These are phyloP conservation scores for Microplitis demolitor DNA, from an alignment of 1,140 invertebrate species.

Conservation along the genomic window DNA sequence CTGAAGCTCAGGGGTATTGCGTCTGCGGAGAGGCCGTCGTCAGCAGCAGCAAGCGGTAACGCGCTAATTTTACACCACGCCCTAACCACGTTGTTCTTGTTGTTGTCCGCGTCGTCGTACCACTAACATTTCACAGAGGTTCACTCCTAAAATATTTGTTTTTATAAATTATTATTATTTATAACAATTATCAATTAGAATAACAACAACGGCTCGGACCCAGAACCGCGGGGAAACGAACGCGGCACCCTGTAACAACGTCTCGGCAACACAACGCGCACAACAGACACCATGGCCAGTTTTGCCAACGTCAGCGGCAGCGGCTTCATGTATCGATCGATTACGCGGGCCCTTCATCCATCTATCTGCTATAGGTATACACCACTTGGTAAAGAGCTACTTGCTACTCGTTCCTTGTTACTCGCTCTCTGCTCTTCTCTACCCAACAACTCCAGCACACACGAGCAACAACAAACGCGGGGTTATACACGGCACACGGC, in stretches of 20 bases:
- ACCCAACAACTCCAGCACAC: neutral
- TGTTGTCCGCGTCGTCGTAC: too few species aligned
- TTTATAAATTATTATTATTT: neutral
- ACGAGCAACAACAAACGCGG: conserved; percentile 36
- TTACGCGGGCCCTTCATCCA: conserved; percentile 44
- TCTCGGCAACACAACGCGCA: conserved; percentile 36
- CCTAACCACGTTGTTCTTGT: conserved; percentile 26
- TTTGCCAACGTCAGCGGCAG: conserved; percentile 7
- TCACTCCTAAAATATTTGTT: too few species aligned
- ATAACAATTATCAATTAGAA: neutral
- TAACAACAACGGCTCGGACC: neutral
- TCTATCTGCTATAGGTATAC: neutral
- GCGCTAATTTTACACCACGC: conserved; percentile 40
- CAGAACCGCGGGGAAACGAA: neutral
- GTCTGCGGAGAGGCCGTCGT: conserved; percentile 40
- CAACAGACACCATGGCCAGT: conserved; percentile 33
- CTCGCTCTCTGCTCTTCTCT: neutral
- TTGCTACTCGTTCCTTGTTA: neutral
- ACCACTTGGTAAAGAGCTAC: neutral
- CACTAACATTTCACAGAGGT: too few species aligned
- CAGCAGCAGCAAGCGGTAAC: conserved; percentile 16
- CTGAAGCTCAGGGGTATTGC: conserved; percentile 29
- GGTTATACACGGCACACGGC: conserved; percentile 31
- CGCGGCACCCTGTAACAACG: neutral
- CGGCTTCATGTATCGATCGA: conserved; percentile 45